Conservation (phyloP, 2,113 vertebrate genomes). For the Ictalurus furcatus region DNA sequence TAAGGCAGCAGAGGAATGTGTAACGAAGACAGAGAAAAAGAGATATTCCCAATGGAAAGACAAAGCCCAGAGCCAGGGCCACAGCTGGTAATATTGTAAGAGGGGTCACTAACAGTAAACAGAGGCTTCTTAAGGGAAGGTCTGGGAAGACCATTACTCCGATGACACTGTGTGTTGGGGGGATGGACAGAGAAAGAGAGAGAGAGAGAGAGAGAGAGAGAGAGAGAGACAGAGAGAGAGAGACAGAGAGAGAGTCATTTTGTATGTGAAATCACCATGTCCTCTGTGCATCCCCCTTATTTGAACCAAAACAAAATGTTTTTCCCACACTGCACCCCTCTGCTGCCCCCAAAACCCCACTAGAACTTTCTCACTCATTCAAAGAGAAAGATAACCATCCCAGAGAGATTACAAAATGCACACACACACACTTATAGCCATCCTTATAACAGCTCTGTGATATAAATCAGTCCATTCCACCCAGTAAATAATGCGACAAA, state of each 20-base stretch:
- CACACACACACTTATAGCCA: neutral
- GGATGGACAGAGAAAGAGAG: constrained; percentile 41
- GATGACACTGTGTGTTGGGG: constrained; percentile 61
- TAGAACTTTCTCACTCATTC: constrained; percentile 37
- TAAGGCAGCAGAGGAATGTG: constrained; percentile 37
- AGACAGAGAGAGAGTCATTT: constrained; percentile 53
- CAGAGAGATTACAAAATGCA: constrained; percentile 26
- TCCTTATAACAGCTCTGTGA: constrained; percentile 35
- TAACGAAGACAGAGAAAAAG: constrained; percentile 20
- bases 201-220: constrained; percentile 46
- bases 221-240: constrained; percentile 57
- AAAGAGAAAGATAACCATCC: constrained; percentile 37
- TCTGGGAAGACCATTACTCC: constrained; percentile 76
- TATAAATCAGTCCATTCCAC: constrained; percentile 46
- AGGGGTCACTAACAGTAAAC: constrained; percentile 76
- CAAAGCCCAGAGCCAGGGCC: constrained; percentile 68
- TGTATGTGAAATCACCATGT: constrained; percentile 69
- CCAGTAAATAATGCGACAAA: constrained; percentile 20
- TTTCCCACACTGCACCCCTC: constrained; percentile 60
- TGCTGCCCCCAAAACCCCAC: constrained; percentile 31
- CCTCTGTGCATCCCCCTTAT: constrained; percentile 65
- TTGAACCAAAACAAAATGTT: constrained; percentile 59
- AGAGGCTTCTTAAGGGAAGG: constrained; percentile 67
- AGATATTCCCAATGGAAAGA: constrained; percentile 64
- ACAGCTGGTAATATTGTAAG: constrained; percentile 77